Conservation (phyloP, 1,140 invertebrate species). For the Drosophila orosa region DNA sequence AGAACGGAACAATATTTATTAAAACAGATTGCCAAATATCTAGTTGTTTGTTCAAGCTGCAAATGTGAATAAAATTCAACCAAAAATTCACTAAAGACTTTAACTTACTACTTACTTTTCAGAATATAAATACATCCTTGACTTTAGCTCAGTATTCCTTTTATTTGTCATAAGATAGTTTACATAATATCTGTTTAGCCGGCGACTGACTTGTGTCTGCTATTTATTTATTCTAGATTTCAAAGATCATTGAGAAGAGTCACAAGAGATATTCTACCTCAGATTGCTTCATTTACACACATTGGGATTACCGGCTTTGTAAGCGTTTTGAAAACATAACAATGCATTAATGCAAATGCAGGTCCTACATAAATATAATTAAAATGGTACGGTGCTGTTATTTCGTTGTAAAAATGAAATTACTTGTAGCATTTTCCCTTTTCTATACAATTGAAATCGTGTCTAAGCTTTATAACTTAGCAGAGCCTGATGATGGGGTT, state of each 20-base stretch:
- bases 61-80: constrained; percentile 17
- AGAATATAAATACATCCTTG: background rate
- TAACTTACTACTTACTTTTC: background rate
- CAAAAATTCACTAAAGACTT: background rate
- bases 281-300: background rate
- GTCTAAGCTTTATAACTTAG: too few relatives aligned
- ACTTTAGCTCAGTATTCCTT: constrained; percentile 10
- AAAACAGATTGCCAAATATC: constrained; percentile 19
- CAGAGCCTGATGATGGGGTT: too few relatives aligned
- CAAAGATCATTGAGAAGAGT: background rate
- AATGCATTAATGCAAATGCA: constrained; percentile 29
- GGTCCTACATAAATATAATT: background rate
- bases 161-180: constrained; percentile 20
- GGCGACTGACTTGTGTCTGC: background rate
- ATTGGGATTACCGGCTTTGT: constrained; percentile 14
- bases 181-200: constrained; percentile 24
- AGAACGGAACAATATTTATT: constrained; percentile 5
- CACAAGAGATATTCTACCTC: background rate
- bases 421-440: background rate
- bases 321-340: constrained; percentile 29
- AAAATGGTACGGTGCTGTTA: background rate
- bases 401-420: background rate
- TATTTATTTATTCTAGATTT: background rate
- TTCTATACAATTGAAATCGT: too few relatives aligned
- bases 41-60: constrained; percentile 2